Base-by-base conservation (phyloP, 2,113 vertebrate genomes). In the Tonatia bakeri region DNA sequence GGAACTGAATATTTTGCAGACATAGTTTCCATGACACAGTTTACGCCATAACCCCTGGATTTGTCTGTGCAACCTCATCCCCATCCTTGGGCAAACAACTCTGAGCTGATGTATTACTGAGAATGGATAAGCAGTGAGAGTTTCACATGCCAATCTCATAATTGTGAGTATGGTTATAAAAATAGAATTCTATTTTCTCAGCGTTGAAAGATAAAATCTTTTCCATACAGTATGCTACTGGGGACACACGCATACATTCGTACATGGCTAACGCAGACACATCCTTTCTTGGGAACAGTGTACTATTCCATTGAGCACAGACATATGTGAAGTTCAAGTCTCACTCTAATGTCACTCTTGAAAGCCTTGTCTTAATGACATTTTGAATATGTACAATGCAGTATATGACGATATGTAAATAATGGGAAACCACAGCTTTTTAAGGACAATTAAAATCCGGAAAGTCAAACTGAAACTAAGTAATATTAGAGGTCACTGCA, bases 391-490 rank as follows among this genome's bases (percentile, higher is more conserved):
- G 93, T 95, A 91, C 14, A 80, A 31, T 89, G 93, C 75, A 7
- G 72, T 76, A 26, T 87, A 36, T 76, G 8, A 56, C 7, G 50
- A 92, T 94, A 81, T 90, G 94, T 36, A 91, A 88, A 88, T 88
- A 92, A 86, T 97, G 93, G 81, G 52, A 87, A 92, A 80, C 6
- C 28, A 77, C 19, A 94, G 28, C 33, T 17, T 15, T 14, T 19
- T 79, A 79, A 87, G 54, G 67, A 92, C 36, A 95, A 94, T 92
- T 92, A 85, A 91, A 93, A 47, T 13, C 38, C 31, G 50, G 47
- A 70, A 96, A 90, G 90, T 19, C 54, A 93, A 95, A 93, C 33
- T 94, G 86, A 88, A 89, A 91, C 79, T 47, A 28, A 96, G 54
- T 79, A 45, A 3, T 64, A 45, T 79, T 94, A 81, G 73, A 96